phyloP scores from a whole-genome alignment of 2,888 invertebrate species.

The Phrixothrix hirtus region DNA sequence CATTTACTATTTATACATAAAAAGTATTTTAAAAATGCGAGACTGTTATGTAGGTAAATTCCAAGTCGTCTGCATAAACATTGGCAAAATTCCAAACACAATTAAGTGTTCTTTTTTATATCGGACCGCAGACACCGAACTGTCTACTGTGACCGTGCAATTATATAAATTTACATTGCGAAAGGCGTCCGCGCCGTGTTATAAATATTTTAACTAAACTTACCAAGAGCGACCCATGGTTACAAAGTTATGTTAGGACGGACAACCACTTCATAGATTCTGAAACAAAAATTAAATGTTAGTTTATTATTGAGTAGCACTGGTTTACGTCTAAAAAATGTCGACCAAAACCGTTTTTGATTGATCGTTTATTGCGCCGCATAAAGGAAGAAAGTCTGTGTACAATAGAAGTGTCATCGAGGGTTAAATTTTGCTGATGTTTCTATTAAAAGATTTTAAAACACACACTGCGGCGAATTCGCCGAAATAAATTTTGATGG shows the following conservation, averaged over 20 bases:
- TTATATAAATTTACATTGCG: constrained; percentile 20
- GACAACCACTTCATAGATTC: constrained; percentile 17
- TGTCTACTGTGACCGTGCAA: constrained; percentile 17
- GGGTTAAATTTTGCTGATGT: no score
- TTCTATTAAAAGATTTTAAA: no score
- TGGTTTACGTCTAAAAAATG: no score
- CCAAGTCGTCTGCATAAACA: constrained; percentile 29
- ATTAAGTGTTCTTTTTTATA: constrained; percentile 17
- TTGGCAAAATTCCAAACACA: constrained; percentile 21
- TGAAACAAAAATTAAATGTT: constrained; percentile 20
- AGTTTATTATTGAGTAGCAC: no score
- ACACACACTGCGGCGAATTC: no score
- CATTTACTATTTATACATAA: constrained; percentile 18
- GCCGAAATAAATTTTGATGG: no score
- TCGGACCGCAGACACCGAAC: constrained; percentile 12
- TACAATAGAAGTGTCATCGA: no score
- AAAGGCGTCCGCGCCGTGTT: constrained; percentile 10
- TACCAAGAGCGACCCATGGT: constrained; percentile 30
- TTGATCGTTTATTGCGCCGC: no score
- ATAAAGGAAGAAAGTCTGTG: no score
- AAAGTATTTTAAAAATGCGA: constrained; percentile 8
- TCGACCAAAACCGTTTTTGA: no score
- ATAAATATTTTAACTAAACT: constrained; percentile 5
- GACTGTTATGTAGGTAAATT: constrained; percentile 23
- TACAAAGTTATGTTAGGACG: constrained; percentile 21